Evolutionary conservation across 2,888 invertebrate species (phyloP), one percentile per base, ranked within the genome.

Genomic region (Syritta pipiens): DNA sequence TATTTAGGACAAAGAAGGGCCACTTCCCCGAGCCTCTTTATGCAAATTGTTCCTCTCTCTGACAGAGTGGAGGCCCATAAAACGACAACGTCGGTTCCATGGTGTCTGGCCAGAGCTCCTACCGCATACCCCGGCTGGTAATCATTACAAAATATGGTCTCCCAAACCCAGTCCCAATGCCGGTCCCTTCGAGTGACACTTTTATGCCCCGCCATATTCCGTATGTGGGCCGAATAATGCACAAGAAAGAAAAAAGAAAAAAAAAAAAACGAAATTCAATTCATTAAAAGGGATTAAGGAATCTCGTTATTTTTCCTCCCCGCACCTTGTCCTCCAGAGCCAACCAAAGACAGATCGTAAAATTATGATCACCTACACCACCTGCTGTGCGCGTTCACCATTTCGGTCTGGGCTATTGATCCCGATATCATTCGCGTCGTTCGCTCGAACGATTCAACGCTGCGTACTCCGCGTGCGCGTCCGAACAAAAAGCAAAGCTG

Each of bases 311-410:
- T 74, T 68, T 79, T 79, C 79, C 14, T 26, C 14, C 22, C 12
- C 30, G 2, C 17, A n/a, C n/a, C n/a, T n/a, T n/a, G n/a, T n/a
- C n/a, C n/a, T n/a, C 67, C 17, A 17, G 17, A 37, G 48, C 67
- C 72, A 79, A 74, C 68, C 79, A 74, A 79, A 67, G 79, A 79
- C 79, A 72, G 79, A 79, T 79, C 79, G 74, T 79, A 67, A 79
- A 79, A 79, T 79, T 79, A 79, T 79, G 79, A 79, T 79, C 79
- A 74, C 79, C 79, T 79, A 79, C 60, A 79, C 79, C 79, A 79
- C 79, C 79, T 79, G 79, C 79, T 79, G 79, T 20, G 79, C 49
- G 72, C 79, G 55, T 74, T 67, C 65, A 59, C 37, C 46, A 32
- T 42, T 44, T 72, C 79, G 79, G 79, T 79, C 67, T 79, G 74